Evolutionary conservation across 2,888 invertebrate genomes (phyloP).

Genomic region (Drosophila setosimentum): DNA sequence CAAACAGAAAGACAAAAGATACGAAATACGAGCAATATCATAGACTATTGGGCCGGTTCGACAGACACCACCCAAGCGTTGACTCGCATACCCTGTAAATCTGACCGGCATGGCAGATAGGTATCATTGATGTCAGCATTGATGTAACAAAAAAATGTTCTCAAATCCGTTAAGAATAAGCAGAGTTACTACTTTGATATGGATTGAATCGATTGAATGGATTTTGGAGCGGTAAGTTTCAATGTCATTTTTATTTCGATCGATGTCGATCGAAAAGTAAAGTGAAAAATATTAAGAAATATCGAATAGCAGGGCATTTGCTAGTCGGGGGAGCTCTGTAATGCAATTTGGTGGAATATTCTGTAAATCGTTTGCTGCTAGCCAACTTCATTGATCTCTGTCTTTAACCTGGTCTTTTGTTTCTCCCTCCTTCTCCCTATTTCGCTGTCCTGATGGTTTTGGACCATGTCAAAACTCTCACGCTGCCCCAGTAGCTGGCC

Average conservation of each 20-base stretch:
- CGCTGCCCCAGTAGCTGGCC: slow-evolving; percentile 44
- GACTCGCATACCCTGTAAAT: slow-evolving; percentile 10
- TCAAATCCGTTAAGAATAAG: neutral
- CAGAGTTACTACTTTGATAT: neutral
- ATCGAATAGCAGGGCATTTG: neutral
- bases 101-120: too few species aligned
- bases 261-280: neutral
- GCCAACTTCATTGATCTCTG: slow-evolving; percentile 1
- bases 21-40: slow-evolving; percentile 49
- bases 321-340: neutral
- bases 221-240: neutral
- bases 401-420: slow-evolving; percentile 1
- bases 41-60: slow-evolving; percentile 37
- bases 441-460: slow-evolving; percentile 21
- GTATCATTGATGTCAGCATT: too few species aligned
- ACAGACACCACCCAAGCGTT: slow-evolving; percentile 48
- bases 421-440: neutral
- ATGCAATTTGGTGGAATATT: neutral
- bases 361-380: slow-evolving; percentile 1
- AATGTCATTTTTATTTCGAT: neutral
- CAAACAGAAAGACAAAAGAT: slow-evolving; percentile 47
- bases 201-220: neutral
- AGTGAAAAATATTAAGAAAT: neutral
- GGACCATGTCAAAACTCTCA: slow-evolving; percentile 65
- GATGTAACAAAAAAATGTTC: too few species aligned